These are phyloP conservation scores for Sciaenops ocellatus DNA, from an alignment of 2,797 vertebrate genomes.

Conservation along the genomic window DNA sequence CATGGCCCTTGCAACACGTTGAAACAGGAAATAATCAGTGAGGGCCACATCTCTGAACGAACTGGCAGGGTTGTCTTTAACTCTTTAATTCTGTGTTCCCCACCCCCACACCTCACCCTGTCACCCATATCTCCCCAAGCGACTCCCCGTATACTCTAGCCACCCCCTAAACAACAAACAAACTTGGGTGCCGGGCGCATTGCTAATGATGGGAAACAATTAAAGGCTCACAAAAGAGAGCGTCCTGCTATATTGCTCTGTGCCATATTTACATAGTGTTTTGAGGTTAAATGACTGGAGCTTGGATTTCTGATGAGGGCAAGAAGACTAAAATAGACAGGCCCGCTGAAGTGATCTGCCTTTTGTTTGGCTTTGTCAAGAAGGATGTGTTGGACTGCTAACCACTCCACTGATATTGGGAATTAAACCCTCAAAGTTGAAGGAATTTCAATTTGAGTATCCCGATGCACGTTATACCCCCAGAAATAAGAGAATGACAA, in stretches of 20 bases:
- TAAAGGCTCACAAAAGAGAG: slow-evolving; percentile 67
- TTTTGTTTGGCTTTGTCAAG: slow-evolving; percentile 61
- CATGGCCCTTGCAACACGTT: slow-evolving; percentile 57
- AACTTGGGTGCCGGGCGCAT: slow-evolving; percentile 66
- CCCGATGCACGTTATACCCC: background rate
- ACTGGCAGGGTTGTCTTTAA: slow-evolving; percentile 24
- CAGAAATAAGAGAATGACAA: slow-evolving; percentile 28
- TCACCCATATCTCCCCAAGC: slow-evolving; percentile 56
- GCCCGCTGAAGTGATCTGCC: slow-evolving; percentile 38
- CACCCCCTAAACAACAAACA: slow-evolving; percentile 68
- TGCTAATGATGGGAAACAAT: slow-evolving; percentile 83
- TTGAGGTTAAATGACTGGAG: slow-evolving; percentile 71
- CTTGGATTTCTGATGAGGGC: slow-evolving; percentile 46
- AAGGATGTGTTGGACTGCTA: slow-evolving; percentile 21
- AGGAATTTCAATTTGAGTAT: slow-evolving; percentile 38
- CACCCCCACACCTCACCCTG: slow-evolving; percentile 40
- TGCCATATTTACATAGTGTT: slow-evolving; percentile 60
- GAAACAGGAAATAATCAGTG: slow-evolving; percentile 58
- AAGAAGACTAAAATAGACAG: slow-evolving; percentile 25
- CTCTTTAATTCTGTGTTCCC: slow-evolving; percentile 33
- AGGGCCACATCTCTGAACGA: slow-evolving; percentile 26
- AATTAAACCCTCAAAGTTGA: slow-evolving; percentile 50
- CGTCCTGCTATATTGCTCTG: slow-evolving; percentile 55
- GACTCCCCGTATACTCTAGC: slow-evolving; percentile 39
- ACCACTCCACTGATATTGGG: slow-evolving; percentile 14